These are phyloP conservation scores for Alviniconcha marisindica DNA, from an alignment of 1,140 invertebrate genomes.

Conservation along the genomic window DNA sequence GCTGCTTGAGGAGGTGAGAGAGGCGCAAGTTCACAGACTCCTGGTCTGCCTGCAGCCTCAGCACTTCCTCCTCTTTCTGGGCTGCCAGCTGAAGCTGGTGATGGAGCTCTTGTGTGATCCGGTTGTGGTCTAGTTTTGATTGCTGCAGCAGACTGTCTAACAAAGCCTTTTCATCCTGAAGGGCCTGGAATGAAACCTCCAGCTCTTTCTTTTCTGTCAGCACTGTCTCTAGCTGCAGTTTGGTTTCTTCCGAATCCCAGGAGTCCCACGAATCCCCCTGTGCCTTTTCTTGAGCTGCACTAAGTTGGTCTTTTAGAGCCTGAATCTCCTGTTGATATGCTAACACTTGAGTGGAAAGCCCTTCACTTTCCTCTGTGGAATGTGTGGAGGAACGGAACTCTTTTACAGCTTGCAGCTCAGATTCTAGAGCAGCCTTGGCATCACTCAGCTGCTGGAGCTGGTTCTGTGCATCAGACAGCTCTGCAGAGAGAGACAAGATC, in stretches of 20 bases:
- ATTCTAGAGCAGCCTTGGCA: not conserved
- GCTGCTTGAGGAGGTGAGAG: constrained; percentile 30
- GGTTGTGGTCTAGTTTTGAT: constrained; percentile 24
- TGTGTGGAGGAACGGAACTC: not conserved
- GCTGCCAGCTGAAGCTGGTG: constrained; percentile 21
- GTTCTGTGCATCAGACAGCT: constrained; percentile 38
- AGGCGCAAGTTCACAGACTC: constrained; percentile 35
- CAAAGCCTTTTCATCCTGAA: constrained; percentile 38
- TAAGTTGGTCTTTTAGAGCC: constrained; percentile 20
- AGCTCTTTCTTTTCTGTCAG: constrained; percentile 44
- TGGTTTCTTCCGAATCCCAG: constrained; percentile 35
- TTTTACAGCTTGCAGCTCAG: constrained; percentile 35
- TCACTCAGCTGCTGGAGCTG: constrained; percentile 31
- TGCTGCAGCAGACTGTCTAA: constrained; percentile 33
- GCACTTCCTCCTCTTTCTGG: constrained; percentile 41
- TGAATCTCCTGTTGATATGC: constrained; percentile 31
- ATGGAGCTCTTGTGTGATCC: constrained; percentile 37
- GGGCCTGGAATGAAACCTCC: constrained; percentile 11
- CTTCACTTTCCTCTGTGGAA: not conserved
- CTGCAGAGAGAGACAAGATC: constrained; percentile 34
- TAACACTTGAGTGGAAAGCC: not conserved
- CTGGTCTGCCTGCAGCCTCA: constrained; percentile 31
- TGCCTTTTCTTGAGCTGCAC: not conserved
- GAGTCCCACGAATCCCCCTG: not conserved
- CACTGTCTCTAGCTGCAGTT: constrained; percentile 34